Evolutionary conservation across 2,888 invertebrate species (phyloP).

Genomic region (Catocala fraxini): DNA sequence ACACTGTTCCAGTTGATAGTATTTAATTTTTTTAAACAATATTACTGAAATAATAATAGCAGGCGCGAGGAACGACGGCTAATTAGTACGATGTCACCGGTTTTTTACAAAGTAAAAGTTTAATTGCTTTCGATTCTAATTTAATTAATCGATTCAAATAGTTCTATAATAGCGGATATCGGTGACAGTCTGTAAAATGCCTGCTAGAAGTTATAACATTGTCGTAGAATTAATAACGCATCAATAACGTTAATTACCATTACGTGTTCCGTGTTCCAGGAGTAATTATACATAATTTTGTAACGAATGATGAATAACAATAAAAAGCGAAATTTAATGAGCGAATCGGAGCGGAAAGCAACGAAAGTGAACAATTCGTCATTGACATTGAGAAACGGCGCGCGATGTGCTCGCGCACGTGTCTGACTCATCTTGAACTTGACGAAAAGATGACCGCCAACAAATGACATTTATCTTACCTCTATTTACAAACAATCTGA

Average conservation of each 20-base stretch:
- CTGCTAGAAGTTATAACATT: neutral
- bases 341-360: slow-evolving; percentile 57
- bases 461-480: slow-evolving; percentile 63
- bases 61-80: slow-evolving; percentile 28
- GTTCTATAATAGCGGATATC: slow-evolving; percentile 30
- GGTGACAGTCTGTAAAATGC: slow-evolving; percentile 17
- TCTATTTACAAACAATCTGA: slow-evolving; percentile 48
- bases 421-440: slow-evolving; percentile 81
- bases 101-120: slow-evolving; percentile 34
- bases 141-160: slow-evolving; percentile 23
- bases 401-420: slow-evolving; percentile 58
- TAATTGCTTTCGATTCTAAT: slow-evolving; percentile 35
- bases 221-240: neutral
- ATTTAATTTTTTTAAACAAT: slow-evolving; percentile 42
- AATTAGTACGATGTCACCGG: slow-evolving; percentile 28
- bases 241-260: neutral
- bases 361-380: slow-evolving; percentile 73
- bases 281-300: neutral
- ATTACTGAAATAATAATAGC: slow-evolving; percentile 55
- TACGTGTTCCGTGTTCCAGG: slow-evolving; percentile 4
- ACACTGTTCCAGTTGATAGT: slow-evolving; percentile 51
- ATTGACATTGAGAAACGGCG: slow-evolving; percentile 74
- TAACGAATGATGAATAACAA: slow-evolving; percentile 5
- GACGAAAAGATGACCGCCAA: slow-evolving; percentile 56
- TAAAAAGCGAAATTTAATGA: slow-evolving; percentile 31